Evolutionary conservation across 2,113 vertebrate genomes (phyloP), one percentile per base, ranked within the genome.

Genomic region (Microtus ochrogaster): DNA sequence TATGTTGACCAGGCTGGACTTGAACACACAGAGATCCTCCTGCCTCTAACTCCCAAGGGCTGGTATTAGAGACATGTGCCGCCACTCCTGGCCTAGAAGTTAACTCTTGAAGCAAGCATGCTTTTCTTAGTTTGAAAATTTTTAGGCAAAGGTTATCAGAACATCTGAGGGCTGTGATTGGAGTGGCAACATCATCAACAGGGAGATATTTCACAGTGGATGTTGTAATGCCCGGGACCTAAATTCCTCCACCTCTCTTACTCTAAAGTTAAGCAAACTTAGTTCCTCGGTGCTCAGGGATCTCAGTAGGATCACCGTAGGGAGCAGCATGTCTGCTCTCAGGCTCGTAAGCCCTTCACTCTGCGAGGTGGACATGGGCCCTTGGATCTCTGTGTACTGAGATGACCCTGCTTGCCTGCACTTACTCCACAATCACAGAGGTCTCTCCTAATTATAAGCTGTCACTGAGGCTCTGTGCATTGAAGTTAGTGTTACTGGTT

Each of bases 31-130:
- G 58, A 44, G 58, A 41, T 30, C 58, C 58, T 44, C n/a, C 58
- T 19, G n/a, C n/a, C 81, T 83, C 58, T 41, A 14, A n/a, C 81
- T 83, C n/a, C 55, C n/a, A 17, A 83, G 55, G 17, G 58, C 81
- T 39, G 24, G 24, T 16, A 61, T 41, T 30, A 65, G 28, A 84
- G 58, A 39, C 0, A 0, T 65, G 26, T 5, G 7, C 58, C 0
- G 17, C 13, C 36, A 63, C 81, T 10, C 26, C n/a, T 65, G n/a
- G 49, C 7, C 36, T 63, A 82, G 52, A 39, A 79, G 19, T 76
- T 66, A 95, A 92, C 72, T 58, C 65, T 82, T 90, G 7, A 14
- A 83, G 78, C 22, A 92, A 84, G 70, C 28, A 86, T 44, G 55
- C 49, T 77, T 39, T 49, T 47, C 76, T 19, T 89, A 86, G 21